A percentile compares a stretch with the other conserved stretches of the same genome.
Evolutionary conservation across 2,888 invertebrate species (phyloP).

Genomic region (Bugula neritina): DNA sequence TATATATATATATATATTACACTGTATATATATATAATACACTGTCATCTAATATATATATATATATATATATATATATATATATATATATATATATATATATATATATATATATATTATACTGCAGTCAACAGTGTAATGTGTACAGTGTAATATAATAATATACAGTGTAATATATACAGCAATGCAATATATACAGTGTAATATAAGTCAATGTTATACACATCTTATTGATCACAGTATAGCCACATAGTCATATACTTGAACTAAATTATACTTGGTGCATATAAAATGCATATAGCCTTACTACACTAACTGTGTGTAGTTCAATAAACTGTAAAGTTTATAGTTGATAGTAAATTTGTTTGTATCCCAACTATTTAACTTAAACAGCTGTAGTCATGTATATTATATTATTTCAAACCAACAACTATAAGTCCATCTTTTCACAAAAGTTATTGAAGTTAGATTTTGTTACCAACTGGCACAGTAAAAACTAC

Average conservation of each 20-base stretch:
- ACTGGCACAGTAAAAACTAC: too few relatives aligned
- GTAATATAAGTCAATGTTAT: neutral
- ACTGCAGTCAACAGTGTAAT: neutral
- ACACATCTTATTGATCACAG: neutral
- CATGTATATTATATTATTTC: too few relatives aligned
- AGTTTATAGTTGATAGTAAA: too few relatives aligned
- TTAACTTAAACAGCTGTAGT: too few relatives aligned
- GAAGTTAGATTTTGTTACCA: too few relatives aligned
- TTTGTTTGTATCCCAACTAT: too few relatives aligned
- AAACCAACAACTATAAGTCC: too few relatives aligned
- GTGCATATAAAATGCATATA: too few relatives aligned
- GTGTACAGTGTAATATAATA: neutral
- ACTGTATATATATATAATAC: too few relatives aligned
- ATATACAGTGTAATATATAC: neutral
- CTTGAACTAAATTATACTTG: neutral
- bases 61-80: neutral
- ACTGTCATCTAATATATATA: neutral
- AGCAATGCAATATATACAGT: conserved; percentile 4
- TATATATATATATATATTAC: neutral
- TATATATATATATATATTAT: neutral
- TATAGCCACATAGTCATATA: neutral
- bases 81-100: neutral
- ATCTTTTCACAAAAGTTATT: too few relatives aligned
- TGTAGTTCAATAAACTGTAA: too few relatives aligned
- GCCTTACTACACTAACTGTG: too few relatives aligned